These are phyloP conservation scores for Orchesella flavescens DNA, from an alignment of 2,888 invertebrate species.

Conservation along the genomic window DNA sequence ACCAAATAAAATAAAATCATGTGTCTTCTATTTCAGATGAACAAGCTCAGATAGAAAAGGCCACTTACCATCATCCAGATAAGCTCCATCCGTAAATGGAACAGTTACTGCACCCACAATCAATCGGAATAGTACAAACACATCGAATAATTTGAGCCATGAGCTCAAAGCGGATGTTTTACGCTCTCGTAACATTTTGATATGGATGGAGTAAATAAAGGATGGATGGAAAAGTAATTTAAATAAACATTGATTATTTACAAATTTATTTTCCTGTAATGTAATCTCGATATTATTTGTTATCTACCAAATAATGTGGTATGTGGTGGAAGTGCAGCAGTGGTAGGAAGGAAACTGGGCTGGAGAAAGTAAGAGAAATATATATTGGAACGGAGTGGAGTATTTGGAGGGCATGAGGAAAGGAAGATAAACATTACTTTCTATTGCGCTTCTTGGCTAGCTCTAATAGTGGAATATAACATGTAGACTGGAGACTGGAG, in stretches of 20 bases:
- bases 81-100: constrained; percentile 28
- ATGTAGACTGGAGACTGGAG: background rate
- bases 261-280: background rate
- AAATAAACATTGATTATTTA: background rate
- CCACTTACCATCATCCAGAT: constrained; percentile 46
- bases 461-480: background rate
- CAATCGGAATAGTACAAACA: background rate
- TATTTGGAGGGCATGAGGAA: background rate
- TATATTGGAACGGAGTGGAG: background rate
- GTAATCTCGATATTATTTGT: no score
- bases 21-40: background rate
- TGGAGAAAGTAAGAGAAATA: background rate
- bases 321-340: no score
- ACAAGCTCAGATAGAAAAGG: background rate
- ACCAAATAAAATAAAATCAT: background rate
- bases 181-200: constrained; percentile 1
- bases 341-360: background rate
- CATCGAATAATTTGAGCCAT: background rate
- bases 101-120: background rate
- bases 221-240: background rate
- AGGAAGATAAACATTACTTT: background rate
- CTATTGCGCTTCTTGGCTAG: background rate
- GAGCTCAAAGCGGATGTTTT: background rate
- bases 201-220: background rate
- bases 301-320: no score